Base-by-base conservation (phyloP, 1,140 invertebrate genomes). In the Drosophila kikkawai region DNA sequence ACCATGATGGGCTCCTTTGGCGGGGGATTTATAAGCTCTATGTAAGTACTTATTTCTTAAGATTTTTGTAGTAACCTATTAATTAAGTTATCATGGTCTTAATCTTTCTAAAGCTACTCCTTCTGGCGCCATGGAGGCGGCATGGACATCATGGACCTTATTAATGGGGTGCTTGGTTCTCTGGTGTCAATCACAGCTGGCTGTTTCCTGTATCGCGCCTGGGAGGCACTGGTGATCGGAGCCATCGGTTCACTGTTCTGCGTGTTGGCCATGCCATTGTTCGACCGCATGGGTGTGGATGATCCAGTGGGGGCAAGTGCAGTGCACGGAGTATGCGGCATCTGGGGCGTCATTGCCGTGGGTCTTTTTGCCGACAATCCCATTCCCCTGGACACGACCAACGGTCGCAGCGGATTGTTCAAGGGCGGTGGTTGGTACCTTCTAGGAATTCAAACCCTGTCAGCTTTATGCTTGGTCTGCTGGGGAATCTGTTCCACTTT, bases 361-460 rank as follows among this genome's bases (percentile, higher is more conserved):
- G 98, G 97, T 0, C 93, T 99, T 1, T 98, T 99, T 91, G 97
- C 97, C n/a, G 96, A 98, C 71, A 95, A 97, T 93, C 97, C 98
- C 15, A 91, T 95, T 51, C 96, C 97, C 0, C 93, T 98, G 76
- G 93, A 95, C 29, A 96, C 97, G 0, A 98, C 97, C 0, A 95
- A 94, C 48, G 97, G 97, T 29, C 94, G 96, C 75, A 95, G 97
- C 97, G 98, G 98, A 2, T 82, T 98, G 11, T 95, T 98, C 66
- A 96, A 97, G 94, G 97, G 97, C 44, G 97, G 98, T 17, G 97
- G 96, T 17, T 97, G 96, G 94, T 96, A 97, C 80, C 94, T 98
- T n/a, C 93, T 98, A 1, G 97, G 97, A 0, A 94, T 98, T 29
- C 97, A 99, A 93, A 79, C 93, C 2, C 90, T 98, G 6, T 95